Evolutionary conservation across 2,888 invertebrate genomes (phyloP), one percentile per base, ranked within the genome.

Genomic region (Amblyjoppa fuscipennis): DNA sequence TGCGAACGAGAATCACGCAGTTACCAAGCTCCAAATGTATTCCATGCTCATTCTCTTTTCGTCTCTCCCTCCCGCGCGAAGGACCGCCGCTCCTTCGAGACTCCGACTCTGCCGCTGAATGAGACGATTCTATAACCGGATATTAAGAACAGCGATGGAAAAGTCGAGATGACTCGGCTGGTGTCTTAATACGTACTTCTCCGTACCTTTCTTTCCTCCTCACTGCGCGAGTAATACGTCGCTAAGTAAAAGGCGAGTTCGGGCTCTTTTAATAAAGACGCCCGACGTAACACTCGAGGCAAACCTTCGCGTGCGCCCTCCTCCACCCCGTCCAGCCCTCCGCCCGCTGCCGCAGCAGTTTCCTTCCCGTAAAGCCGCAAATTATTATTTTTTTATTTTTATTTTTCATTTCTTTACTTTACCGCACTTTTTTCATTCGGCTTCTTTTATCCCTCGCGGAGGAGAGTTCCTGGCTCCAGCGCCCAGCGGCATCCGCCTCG

Each of bases 211-310:
- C 45, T 71, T n/a, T 49, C 64, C 77, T 64, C 85, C 59, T 75
- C 73, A 76, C 56, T 45, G 49, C 64, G 66, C 84, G 87, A 85
- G 87, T 89, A 89, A 89, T 90, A 89, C 87, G 88, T 89, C 89
- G 90, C 89, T 90, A 89, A 91, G 90, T 89, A 88, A 90, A 88
- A 87, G 88, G 78, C 87, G 84, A 79, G 87, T 80, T 78, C 80
- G 74, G 79, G 73, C 77, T 70, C 86, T 84, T 89, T 91, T 91
- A 91, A 92, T 91, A 90, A 91, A 91, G 91, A 89, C 87, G 82
- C 68, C 81, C 76, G 71, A 70, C 51, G 68, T 71, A 80, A 82
- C 82, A 74, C 80, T 83, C 77, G 80, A 83, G 79, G 75, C 83
- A 77, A 64, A 13, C 80, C 68, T 56, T 68, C 25, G 83, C 80